These are phyloP conservation scores for Urocynchramus pylzowi DNA, from an alignment of 2,113 vertebrate species.

Conservation along the genomic window DNA sequence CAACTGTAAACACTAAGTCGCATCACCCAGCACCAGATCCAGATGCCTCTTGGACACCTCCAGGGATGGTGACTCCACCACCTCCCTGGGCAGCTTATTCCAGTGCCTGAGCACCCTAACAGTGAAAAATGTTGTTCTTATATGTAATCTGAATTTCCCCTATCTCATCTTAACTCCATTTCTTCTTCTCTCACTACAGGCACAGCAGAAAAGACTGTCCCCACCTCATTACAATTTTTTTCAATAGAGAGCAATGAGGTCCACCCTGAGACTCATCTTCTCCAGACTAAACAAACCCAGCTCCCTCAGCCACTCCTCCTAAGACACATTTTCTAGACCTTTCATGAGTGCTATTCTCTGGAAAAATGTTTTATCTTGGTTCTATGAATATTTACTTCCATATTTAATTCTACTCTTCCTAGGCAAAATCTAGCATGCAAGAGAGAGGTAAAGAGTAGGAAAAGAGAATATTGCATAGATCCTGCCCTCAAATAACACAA, in stretches of 20 bases:
- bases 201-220: accelerated
- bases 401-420: neutral
- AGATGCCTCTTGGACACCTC: neutral
- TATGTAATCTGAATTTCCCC: neutral
- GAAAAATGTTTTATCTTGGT: neutral
- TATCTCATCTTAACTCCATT: neutral
- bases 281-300: neutral
- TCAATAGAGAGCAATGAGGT: neutral
- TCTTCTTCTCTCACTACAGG: neutral
- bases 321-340: neutral
- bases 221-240: neutral
- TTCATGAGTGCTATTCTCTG: neutral
- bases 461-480: neutral
- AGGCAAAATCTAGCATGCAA: neutral
- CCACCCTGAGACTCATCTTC: neutral
- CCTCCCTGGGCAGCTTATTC: neutral
- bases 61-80: neutral
- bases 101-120: neutral
- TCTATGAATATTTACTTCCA: neutral
- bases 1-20: neutral
- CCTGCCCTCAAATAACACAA: neutral
- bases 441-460: neutral
- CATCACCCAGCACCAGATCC: neutral
- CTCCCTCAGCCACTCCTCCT: neutral
- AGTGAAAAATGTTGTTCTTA: neutral